Evolutionary conservation across 2,888 invertebrate genomes (phyloP).

Genomic region (Lamellibrachia satsuma): DNA sequence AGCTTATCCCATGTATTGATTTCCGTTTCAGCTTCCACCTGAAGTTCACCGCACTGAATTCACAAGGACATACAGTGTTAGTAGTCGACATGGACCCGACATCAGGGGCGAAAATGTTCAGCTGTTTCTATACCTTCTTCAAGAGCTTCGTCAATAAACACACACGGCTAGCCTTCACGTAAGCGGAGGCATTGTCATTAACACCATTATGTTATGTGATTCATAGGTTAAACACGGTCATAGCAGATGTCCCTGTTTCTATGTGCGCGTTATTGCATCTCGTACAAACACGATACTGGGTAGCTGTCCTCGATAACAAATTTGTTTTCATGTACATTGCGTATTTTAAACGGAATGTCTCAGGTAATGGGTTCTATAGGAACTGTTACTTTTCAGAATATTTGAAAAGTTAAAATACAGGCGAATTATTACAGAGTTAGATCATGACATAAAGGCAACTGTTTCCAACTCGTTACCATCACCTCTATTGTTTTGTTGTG

Average conservation of each 20-base stretch:
- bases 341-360: too few species aligned
- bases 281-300: too few species aligned
- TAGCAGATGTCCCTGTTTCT: background rate
- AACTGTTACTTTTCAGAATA: too few species aligned
- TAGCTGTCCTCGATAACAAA: too few species aligned
- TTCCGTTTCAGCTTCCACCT: conserved; percentile 31
- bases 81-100: conserved; percentile 28
- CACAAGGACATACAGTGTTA: background rate
- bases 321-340: too few species aligned
- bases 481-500: too few species aligned
- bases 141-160: conserved; percentile 30
- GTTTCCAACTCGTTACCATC: too few species aligned
- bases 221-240: background rate
- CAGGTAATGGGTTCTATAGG: too few species aligned
- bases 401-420: too few species aligned
- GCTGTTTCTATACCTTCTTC: conserved; percentile 37
- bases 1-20: background rate
- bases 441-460: too few species aligned
- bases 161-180: background rate
- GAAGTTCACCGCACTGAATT: conserved; percentile 33
- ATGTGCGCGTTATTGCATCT: too few species aligned
- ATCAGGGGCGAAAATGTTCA: conserved; percentile 36
- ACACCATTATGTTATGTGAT: background rate
- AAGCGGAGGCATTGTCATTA: background rate
- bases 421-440: too few species aligned